Evolutionary conservation across 2,888 invertebrate genomes (phyloP).

Genomic region (Malthinus seriepunctatus): DNA sequence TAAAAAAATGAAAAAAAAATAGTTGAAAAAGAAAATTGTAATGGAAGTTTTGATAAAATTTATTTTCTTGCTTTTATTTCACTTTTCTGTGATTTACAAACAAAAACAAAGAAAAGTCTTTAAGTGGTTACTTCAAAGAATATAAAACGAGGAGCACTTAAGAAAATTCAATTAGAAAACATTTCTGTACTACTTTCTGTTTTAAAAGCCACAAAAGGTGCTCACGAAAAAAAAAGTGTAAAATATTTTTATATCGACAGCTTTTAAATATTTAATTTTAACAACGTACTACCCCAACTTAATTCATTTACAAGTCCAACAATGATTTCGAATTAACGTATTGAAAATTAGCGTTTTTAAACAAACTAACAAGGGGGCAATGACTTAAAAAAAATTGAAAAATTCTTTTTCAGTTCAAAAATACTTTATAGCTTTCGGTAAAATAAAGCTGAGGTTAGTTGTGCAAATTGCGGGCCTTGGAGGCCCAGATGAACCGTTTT

Average conservation of each 20-base stretch:
- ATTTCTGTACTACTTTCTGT: constrained; percentile 27
- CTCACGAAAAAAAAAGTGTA: constrained; percentile 9
- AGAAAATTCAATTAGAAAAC: constrained; percentile 35
- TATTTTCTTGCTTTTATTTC: constrained; percentile 20
- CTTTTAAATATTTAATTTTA: not conserved
- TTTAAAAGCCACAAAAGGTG: constrained; percentile 31
- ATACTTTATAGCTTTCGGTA: too few relatives aligned
- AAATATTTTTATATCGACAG: constrained; percentile 1
- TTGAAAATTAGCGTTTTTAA: too few relatives aligned
- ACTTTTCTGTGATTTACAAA: constrained; percentile 34
- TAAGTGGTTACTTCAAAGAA: constrained; percentile 44
- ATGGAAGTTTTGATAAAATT: constrained; percentile 16
- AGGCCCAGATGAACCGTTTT: too few relatives aligned
- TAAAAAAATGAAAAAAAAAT: constrained; percentile 9
- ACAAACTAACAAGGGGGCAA: too few relatives aligned
- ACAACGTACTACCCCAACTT: not conserved
- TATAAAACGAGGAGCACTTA: constrained; percentile 46
- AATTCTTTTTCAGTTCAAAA: too few relatives aligned
- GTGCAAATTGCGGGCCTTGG: too few relatives aligned
- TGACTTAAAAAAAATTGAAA: too few relatives aligned
- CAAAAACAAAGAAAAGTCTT: constrained; percentile 42
- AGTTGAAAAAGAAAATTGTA: constrained; percentile 10
- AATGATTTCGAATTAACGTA: too few relatives aligned
- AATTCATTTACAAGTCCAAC: too few relatives aligned
- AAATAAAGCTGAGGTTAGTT: too few relatives aligned